These are phyloP conservation scores for Oriolus oriolus DNA, from an alignment of 2,113 vertebrate species.

Conservation along the genomic window DNA sequence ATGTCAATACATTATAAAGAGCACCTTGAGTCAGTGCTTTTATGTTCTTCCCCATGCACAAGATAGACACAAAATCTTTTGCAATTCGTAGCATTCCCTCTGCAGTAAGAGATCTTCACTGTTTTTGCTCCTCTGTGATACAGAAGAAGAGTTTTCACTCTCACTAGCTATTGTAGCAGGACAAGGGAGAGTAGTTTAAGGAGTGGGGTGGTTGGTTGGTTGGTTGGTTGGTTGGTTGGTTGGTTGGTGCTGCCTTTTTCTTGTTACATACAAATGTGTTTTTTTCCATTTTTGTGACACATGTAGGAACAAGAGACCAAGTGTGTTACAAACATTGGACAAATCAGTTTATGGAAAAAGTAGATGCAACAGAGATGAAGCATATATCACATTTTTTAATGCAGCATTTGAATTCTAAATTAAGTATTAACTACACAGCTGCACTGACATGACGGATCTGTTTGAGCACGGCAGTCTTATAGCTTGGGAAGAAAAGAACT, in stretches of 20 bases:
- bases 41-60: background rate
- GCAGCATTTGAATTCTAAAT: background rate
- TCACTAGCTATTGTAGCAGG: background rate
- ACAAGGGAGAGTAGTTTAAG: fast-evolving
- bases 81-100: background rate
- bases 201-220: background rate
- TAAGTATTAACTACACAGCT: background rate
- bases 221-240: background rate
- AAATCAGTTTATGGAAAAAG: background rate
- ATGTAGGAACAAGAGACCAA: background rate
- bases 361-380: background rate
- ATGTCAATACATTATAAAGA: background rate
- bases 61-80: background rate
- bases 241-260: background rate
- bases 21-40: background rate
- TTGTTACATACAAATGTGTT: background rate
- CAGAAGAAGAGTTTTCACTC: background rate
- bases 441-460: background rate
- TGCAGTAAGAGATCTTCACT: background rate
- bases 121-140: background rate
- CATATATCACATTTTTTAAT: background rate
- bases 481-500: background rate
- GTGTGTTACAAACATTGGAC: background rate
- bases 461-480: fast-evolving
- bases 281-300: background rate